These are phyloP conservation scores for Elanoides forficatus DNA, from an alignment of 2,113 vertebrate species.

Conservation along the genomic window DNA sequence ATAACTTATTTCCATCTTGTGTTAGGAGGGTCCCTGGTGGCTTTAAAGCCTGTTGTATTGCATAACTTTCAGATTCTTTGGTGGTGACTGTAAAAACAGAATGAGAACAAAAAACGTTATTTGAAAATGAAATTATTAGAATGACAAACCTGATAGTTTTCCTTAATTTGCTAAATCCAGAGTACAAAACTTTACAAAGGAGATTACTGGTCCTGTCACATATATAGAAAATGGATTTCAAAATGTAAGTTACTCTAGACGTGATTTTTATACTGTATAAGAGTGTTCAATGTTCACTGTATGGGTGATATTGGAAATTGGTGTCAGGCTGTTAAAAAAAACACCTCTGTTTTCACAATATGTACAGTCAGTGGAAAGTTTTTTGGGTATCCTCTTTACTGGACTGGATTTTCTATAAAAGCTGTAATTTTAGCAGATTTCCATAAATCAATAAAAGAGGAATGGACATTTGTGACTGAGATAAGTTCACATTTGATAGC, in stretches of 20 bases:
- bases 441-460: background rate
- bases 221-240: background rate
- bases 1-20: conserved; percentile 47
- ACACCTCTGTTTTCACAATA: background rate
- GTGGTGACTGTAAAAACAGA: conserved; percentile 38
- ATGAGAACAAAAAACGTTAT: background rate
- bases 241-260: background rate
- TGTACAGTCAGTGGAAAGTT: background rate
- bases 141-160: background rate
- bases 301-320: background rate
- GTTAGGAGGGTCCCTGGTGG: background rate
- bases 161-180: background rate
- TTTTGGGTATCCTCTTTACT: background rate
- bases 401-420: background rate
- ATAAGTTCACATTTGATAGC: background rate
- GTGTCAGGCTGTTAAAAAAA: background rate
- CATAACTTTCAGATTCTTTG: conserved; percentile 51
- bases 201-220: background rate
- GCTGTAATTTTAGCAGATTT: background rate
- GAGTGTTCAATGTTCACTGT: background rate
- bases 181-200: background rate
- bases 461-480: background rate
- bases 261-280: background rate
- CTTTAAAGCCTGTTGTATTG: background rate
- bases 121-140: background rate